Evolutionary conservation across 2,797 vertebrate species (phyloP).

Genomic region (Tympanoctomys barrerae): DNA sequence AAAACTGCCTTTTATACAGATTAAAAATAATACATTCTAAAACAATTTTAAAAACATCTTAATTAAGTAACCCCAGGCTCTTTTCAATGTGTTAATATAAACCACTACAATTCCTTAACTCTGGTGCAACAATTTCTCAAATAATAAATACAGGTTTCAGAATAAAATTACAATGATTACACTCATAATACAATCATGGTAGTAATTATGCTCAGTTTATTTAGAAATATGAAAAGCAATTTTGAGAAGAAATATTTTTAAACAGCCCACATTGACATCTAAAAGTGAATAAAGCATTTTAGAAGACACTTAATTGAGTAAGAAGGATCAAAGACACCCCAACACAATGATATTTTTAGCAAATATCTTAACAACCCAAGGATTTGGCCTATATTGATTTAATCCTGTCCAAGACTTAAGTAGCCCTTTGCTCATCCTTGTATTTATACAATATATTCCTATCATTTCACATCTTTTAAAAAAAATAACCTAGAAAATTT

Average conservation of each 20-base stretch:
- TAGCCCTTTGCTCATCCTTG: neutral
- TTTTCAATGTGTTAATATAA: constrained; percentile 57
- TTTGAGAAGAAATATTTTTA: constrained; percentile 73
- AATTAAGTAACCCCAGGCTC: constrained; percentile 40
- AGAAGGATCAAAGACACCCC: constrained; percentile 21
- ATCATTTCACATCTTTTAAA: constrained; percentile 21
- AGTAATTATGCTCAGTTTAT: constrained; percentile 68
- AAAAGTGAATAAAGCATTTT: constrained; percentile 64
- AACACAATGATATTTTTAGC: neutral
- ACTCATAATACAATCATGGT: constrained; percentile 57
- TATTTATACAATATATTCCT: neutral
- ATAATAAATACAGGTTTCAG: constrained; percentile 60
- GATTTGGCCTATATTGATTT: constrained; percentile 13
- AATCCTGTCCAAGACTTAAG: neutral
- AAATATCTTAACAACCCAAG: constrained; percentile 47
- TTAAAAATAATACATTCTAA: constrained; percentile 42
- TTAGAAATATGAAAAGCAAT: constrained; percentile 56
- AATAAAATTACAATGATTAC: constrained; percentile 72
- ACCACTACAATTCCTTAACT: constrained; percentile 53
- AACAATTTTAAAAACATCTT: neutral
- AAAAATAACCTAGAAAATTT: neutral
- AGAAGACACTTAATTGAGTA: constrained; percentile 64
- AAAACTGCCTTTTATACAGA: constrained; percentile 29
- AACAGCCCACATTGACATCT: constrained; percentile 59
- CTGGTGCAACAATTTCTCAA: constrained; percentile 44